These are phyloP conservation scores for Ruditapes philippinarum DNA, from an alignment of 1,140 invertebrate genomes.

Conservation along the genomic window DNA sequence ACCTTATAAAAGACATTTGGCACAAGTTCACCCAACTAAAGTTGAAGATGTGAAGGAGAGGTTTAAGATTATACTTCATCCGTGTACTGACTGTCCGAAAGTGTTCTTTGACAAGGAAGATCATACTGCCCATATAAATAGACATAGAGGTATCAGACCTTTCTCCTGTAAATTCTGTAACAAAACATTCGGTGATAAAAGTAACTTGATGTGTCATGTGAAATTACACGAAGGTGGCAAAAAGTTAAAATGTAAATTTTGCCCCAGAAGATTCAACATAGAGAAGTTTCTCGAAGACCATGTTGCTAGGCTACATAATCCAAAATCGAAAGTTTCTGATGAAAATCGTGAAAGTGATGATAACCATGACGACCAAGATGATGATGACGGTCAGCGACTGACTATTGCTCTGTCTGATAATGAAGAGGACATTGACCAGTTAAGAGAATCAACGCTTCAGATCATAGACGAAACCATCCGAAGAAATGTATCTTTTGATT, in stretches of 20 bases:
- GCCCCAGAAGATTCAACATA: slow-evolving; percentile 20
- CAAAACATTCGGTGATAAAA: slow-evolving; percentile 63
- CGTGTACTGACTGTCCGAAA: slow-evolving; percentile 66
- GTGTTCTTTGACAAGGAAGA: slow-evolving; percentile 64
- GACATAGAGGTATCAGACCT: slow-evolving; percentile 68
- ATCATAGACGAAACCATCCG: slow-evolving; percentile 27
- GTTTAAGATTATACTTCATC: slow-evolving; percentile 32
- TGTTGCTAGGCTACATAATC: slow-evolving; percentile 11
- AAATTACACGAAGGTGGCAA: slow-evolving; percentile 42
- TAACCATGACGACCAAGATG: neutral
- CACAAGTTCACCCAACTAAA: neutral
- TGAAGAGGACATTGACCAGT: slow-evolving; percentile 5
- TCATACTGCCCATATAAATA: slow-evolving; percentile 62
- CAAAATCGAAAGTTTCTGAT: neutral
- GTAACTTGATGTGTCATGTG: slow-evolving; percentile 55
- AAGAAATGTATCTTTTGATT: neutral
- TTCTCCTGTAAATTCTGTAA: slow-evolving; percentile 50
- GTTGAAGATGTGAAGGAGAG: slow-evolving; percentile 25
- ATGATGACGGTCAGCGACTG: too few relatives aligned
- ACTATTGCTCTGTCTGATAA: too few relatives aligned
- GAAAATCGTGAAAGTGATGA: neutral
- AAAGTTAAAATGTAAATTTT: slow-evolving; percentile 35
- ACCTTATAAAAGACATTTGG: slow-evolving; percentile 46
- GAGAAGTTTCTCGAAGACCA: slow-evolving; percentile 12
- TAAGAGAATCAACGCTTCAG: slow-evolving; percentile 12